Evolutionary conservation across 2,797 vertebrate genomes (phyloP).

Genomic region (Artibeus jamaicensis): DNA sequence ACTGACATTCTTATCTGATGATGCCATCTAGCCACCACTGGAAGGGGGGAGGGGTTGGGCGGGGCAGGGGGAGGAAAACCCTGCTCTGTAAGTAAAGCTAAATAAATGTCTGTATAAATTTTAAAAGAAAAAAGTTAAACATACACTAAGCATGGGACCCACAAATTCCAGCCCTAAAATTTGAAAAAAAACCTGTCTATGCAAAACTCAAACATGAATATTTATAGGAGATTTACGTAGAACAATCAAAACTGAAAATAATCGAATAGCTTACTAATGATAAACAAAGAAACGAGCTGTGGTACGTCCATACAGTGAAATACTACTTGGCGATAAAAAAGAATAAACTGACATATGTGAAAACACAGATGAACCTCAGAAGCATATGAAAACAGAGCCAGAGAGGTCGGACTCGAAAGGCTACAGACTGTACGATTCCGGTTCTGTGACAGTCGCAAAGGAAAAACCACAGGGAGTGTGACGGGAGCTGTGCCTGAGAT

Average conservation of each 20-base stretch:
- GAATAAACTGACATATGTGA: neutral
- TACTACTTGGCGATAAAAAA: neutral
- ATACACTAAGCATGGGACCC: neutral
- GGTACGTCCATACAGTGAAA: neutral
- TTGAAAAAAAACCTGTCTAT: neutral
- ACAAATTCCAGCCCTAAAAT: constrained; percentile 1
- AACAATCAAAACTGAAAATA: neutral
- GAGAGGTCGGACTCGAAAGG: neutral
- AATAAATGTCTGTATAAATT: constrained; percentile 93
- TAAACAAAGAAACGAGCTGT: neutral
- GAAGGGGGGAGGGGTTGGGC: constrained; percentile 70
- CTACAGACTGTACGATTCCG: neutral
- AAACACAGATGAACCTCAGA: neutral
- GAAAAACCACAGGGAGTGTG: neutral
- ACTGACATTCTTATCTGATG: constrained; percentile 83
- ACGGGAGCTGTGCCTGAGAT: neutral
- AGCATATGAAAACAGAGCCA: neutral
- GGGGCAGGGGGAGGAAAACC: too few relatives aligned
- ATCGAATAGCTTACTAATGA: neutral
- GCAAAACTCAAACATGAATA: neutral
- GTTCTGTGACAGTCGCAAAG: neutral
- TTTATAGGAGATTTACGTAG: neutral
- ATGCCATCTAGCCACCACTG: constrained; percentile 82
- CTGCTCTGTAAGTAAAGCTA: constrained; percentile 92
- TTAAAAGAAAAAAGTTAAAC: constrained; percentile 79